Conservation (phyloP, 2,797 vertebrate species). For the Coreius guichenoti region DNA sequence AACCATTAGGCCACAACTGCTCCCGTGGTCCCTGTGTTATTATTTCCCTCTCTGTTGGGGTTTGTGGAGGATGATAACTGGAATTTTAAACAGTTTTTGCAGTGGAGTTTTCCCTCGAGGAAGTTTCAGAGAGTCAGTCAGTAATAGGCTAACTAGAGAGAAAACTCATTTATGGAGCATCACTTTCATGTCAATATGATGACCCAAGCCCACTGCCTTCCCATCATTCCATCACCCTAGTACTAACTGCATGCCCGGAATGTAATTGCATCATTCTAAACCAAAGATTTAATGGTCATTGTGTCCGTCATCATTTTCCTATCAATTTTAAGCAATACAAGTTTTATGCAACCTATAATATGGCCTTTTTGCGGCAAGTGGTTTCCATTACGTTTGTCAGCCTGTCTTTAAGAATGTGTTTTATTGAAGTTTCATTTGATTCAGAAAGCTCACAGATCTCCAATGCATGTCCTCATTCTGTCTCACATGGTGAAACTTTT, state of each 20-base stretch:
- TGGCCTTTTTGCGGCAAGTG: background rate
- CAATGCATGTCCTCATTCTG: conserved; percentile 70
- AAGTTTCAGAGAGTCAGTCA: background rate
- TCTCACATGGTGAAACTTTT: conserved; percentile 57
- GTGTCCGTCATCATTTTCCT: background rate
- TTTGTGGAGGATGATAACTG: conserved; percentile 24
- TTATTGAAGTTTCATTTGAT: conserved; percentile 44
- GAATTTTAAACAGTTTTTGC: conserved; percentile 17
- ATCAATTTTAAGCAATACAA: background rate
- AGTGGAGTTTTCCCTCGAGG: background rate
- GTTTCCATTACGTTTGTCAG: background rate
- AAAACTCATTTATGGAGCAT: conserved; percentile 13
- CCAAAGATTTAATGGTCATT: conserved; percentile 12
- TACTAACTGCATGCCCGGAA: conserved; percentile 24
- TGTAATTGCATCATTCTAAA: conserved; percentile 17
- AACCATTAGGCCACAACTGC: too few relatives aligned
- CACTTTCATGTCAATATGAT: conserved; percentile 3
- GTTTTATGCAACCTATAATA: conserved; percentile 1
- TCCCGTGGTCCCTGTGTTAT: background rate
- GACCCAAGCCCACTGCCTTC: conserved; percentile 4
- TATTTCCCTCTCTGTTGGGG: background rate
- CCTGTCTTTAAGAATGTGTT: background rate
- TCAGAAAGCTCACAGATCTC: conserved; percentile 38
- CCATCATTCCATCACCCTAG: conserved; percentile 10
- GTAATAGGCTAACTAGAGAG: background rate